Conservation (phyloP, 1,140 invertebrate genomes). For the Pseudobourletiella spinata region DNA sequence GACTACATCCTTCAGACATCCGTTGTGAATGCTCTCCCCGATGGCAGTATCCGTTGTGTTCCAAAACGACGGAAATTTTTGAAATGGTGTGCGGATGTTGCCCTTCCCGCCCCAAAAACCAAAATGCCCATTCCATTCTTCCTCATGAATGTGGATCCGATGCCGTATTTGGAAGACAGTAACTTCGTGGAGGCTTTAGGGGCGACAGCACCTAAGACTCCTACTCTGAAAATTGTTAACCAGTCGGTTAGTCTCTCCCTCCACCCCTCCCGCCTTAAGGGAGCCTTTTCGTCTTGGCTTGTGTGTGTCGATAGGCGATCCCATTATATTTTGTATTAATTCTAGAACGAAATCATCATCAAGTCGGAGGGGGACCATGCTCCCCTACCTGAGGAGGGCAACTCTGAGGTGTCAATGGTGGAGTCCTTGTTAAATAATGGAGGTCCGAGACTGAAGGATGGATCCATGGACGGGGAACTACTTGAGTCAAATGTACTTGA, state of each 20-base stretch:
- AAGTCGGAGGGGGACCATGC: too few relatives aligned
- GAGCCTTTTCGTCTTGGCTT: too few relatives aligned
- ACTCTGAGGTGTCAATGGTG: too few relatives aligned
- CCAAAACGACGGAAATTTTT: neutral
- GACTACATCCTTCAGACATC: constrained; percentile 1
- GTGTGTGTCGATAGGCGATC: too few relatives aligned
- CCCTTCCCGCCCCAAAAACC: neutral
- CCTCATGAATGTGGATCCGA: constrained; percentile 16
- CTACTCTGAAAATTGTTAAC: neutral
- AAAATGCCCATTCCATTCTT: constrained; percentile 7
- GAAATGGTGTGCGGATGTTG: neutral
- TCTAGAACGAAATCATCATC: too few relatives aligned
- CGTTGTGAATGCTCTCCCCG: neutral
- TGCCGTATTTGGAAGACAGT: constrained; percentile 3
- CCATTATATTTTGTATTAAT: too few relatives aligned
- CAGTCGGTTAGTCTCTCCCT: neutral
- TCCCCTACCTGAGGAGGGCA: too few relatives aligned
- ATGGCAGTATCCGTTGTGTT: neutral
- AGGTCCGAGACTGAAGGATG: too few relatives aligned
- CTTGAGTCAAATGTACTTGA: too few relatives aligned
- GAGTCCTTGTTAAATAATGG: too few relatives aligned
- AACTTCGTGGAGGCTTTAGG: constrained; percentile 1
- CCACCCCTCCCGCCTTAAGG: too few relatives aligned
- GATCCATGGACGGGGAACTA: too few relatives aligned
- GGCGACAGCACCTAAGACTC: neutral